phyloP scores from a whole-genome alignment of 2,797 vertebrate species.

The Ispidina picta region DNA sequence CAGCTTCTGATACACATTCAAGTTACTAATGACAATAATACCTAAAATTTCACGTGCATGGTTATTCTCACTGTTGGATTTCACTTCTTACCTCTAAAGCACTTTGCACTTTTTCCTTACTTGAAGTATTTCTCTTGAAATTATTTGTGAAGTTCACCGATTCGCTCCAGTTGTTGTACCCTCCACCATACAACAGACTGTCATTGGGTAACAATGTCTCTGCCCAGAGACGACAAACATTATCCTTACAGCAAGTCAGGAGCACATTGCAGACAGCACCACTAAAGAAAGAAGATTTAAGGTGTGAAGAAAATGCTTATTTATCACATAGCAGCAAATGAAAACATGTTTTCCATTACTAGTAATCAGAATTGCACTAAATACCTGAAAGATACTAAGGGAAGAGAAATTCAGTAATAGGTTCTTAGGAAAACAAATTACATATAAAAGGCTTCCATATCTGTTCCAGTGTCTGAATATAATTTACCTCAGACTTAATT shows the following conservation, averaged over 20 bases:
- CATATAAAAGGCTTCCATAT: background rate
- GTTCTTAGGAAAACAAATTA: background rate
- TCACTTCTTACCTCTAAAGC: constrained; percentile 84
- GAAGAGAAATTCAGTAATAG: background rate
- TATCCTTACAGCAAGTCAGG: constrained; percentile 98
- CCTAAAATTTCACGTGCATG: background rate
- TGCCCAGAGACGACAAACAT: constrained; percentile 95
- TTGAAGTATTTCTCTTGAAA: constrained; percentile 81
- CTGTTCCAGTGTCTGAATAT: background rate
- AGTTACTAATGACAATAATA: background rate
- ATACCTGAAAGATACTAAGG: background rate
- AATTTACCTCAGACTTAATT: background rate
- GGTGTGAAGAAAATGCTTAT: background rate
- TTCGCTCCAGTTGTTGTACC: constrained; percentile 80
- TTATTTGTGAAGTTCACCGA: constrained; percentile 74
- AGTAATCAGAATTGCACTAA: background rate
- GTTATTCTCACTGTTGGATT: background rate
- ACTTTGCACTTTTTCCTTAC: constrained; percentile 80
- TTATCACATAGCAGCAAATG: background rate
- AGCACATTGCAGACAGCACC: constrained; percentile 94
- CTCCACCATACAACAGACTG: constrained; percentile 86
- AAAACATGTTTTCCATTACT: background rate
- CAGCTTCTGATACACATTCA: background rate
- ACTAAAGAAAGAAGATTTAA: constrained; percentile 75
- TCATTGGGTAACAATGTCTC: constrained; percentile 97